These are phyloP conservation scores for Nibea coibor DNA, from an alignment of 2,113 vertebrate genomes.

Conservation along the genomic window DNA sequence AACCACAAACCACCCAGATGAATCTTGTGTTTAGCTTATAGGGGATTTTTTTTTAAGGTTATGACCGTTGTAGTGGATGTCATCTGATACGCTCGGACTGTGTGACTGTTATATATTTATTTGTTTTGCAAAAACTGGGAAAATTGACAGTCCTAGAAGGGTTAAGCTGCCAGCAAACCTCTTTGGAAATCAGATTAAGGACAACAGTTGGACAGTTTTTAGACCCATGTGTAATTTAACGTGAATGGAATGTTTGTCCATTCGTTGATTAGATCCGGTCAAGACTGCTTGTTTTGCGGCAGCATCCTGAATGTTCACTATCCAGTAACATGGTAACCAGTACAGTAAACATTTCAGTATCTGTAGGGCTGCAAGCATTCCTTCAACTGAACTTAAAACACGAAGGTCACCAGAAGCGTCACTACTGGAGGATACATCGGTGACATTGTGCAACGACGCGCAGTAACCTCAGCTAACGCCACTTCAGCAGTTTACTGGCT, in stretches of 20 bases:
- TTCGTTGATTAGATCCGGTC: not conserved
- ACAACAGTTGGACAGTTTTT: not conserved
- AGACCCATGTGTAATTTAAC: not conserved
- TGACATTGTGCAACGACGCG: constrained; percentile 41
- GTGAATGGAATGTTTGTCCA: not conserved
- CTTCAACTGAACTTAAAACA: not conserved
- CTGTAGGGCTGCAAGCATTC: not conserved
- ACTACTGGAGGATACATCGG: not conserved
- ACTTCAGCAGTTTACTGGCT: constrained; percentile 50
- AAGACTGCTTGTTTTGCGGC: not conserved
- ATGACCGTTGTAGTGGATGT: constrained; percentile 32
- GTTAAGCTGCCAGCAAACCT: not conserved
- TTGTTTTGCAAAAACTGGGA: constrained; percentile 1
- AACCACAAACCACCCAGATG: constrained; percentile 35
- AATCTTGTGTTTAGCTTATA: constrained; percentile 35
- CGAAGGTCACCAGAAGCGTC: no score
- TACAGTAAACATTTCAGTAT: not conserved
- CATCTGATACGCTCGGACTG: constrained; percentile 24
- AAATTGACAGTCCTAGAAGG: not conserved
- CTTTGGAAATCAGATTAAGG: not conserved
- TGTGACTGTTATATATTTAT: constrained; percentile 14
- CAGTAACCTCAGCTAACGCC: not conserved
- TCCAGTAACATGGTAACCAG: not conserved
- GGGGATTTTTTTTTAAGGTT: constrained; percentile 26
- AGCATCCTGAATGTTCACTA: not conserved